Conservation (phyloP, 2,888 invertebrate species). For the Eutolmus rufibarbis region DNA sequence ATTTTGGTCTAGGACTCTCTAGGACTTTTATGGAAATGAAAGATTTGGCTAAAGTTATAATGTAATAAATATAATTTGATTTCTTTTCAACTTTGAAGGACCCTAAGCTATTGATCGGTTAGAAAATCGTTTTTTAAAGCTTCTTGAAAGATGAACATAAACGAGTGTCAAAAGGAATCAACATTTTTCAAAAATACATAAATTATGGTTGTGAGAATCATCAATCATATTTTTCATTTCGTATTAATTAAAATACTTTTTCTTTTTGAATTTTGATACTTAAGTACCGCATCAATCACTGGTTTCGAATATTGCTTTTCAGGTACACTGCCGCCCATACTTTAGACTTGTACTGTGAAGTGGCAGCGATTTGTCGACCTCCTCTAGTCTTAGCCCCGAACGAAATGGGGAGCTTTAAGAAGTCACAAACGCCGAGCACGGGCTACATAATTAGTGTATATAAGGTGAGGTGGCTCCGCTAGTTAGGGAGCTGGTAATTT, state of each 20-base stretch:
- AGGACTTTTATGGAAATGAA: too few relatives aligned
- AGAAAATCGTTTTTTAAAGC: neutral
- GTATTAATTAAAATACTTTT: neutral
- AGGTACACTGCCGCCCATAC: conserved; percentile 89
- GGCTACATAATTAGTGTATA: conserved; percentile 93
- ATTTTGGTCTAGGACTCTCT: too few relatives aligned
- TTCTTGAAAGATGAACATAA: neutral
- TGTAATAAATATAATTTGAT: neutral
- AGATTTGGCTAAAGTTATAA: too few relatives aligned
- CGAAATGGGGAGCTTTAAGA: conserved; percentile 76
- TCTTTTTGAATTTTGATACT: neutral
- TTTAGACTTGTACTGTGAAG: conserved; percentile 86
- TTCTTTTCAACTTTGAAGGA: neutral
- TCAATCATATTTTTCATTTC: neutral
- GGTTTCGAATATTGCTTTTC: neutral
- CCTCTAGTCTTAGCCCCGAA: conserved; percentile 74
- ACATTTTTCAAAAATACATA: neutral
- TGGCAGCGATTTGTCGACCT: conserved; percentile 88
- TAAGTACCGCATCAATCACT: neutral
- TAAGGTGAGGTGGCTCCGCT: conserved; percentile 71
- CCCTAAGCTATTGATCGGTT: too few relatives aligned
- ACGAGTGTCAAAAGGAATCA: neutral
- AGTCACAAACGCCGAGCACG: conserved; percentile 80
- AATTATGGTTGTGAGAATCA: neutral
- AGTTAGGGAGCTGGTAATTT: too few relatives aligned